Base-by-base conservation (phyloP, 2,113 vertebrate species). In the Gallinago paraguaiae region DNA sequence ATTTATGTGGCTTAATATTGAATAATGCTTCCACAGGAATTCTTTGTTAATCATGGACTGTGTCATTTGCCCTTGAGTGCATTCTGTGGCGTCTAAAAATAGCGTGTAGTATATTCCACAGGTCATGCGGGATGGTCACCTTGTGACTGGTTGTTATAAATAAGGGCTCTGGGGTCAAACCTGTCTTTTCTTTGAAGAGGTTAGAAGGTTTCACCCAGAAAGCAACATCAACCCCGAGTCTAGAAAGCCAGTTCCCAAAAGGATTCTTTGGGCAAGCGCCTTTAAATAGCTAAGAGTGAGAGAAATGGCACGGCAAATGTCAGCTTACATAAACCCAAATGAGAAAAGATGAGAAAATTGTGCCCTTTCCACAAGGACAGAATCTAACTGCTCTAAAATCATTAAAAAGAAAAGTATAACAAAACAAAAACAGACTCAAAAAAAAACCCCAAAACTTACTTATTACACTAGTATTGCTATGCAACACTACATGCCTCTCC, bases 131-230 rank as follows among this genome's bases (percentile, higher is more conserved):
- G 93, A 97, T 46, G 71, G 92, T 86, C 96, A 97, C 95, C 93
- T 97, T 96, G 88, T 97, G 96, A 97, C 87, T 97, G 57, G 86
- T 90, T 98, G 92, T 96, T 98, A 97, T 97, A 98, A 98, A 97
- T 97, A 98, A 98, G 97, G 96, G 96, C 97, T 98, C 93, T 95
- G 84, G 95, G 98, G 98, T 98, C 97, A 98, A 97, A 97, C 70
- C 93, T 96, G 93, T 96, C 95, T 98, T 88, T 93, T 97, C 97
- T 98, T 98, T 98, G 96, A 97, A 98, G 98, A 97, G 92, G 81
- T 97, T 97, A 93, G 95, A 97, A 98, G 85, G 92, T 92, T 98
- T 98, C 96, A 97, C 96, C 96, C 96, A 96, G 97, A 98, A 98
- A 98, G 94, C 85, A 97, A 91, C 88, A 97, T 96, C 95, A 97